These are phyloP conservation scores for Canis aureus DNA, from an alignment of 2,113 vertebrate species.

Conservation along the genomic window DNA sequence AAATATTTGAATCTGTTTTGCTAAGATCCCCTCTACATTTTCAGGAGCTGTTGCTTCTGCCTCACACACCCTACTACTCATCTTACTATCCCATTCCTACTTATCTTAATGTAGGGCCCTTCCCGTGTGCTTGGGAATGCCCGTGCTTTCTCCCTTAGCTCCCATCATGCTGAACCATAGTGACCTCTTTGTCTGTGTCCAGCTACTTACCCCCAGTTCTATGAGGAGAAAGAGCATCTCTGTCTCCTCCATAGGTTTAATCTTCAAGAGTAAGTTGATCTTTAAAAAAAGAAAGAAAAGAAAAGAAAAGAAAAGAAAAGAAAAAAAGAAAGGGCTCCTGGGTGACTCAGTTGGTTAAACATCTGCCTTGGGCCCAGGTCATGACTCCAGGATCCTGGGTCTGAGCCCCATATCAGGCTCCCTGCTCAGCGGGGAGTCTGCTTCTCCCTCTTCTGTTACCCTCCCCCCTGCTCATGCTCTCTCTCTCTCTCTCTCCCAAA, in stretches of 20 bases:
- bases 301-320: too few relatives aligned
- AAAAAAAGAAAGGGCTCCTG: too few relatives aligned
- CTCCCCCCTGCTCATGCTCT: too few relatives aligned
- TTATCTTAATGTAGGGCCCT: not conserved
- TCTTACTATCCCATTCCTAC: not conserved
- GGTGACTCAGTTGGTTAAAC: too few relatives aligned
- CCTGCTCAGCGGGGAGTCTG: too few relatives aligned
- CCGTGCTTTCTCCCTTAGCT: not conserved
- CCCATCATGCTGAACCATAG: not conserved
- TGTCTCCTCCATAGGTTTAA: not conserved
- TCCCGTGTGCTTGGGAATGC: not conserved
- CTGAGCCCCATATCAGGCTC: too few relatives aligned
- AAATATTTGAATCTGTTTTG: slow-evolving; percentile 19
- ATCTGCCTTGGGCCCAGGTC: too few relatives aligned
- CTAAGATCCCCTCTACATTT: not conserved
- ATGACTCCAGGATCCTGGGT: too few relatives aligned
- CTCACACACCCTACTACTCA: not conserved
- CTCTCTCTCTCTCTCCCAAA: too few relatives aligned
- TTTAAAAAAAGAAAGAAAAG: too few relatives aligned
- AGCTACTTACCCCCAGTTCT: not conserved
- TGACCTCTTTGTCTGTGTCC: not conserved
- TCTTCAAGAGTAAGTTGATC: not conserved
- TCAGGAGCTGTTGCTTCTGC: not conserved
- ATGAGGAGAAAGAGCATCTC: not conserved
- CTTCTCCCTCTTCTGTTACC: too few relatives aligned